Conservation (phyloP, 2,113 vertebrate species). For the Falco punctatus region DNA sequence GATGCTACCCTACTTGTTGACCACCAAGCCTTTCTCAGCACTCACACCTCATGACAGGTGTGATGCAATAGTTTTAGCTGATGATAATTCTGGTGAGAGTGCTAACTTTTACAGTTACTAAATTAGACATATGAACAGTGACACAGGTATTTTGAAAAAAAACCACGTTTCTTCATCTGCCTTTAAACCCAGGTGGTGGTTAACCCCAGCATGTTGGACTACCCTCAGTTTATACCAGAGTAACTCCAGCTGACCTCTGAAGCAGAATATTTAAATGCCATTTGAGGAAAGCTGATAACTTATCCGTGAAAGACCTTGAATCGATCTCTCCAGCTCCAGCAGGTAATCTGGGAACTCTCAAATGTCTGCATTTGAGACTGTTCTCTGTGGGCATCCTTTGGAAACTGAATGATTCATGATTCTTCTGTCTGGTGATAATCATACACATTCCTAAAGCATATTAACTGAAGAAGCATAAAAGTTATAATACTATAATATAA, state of each 20-base stretch:
- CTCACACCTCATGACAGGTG: neutral
- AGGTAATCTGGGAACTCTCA: neutral
- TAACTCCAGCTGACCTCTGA: neutral
- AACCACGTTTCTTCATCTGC: neutral
- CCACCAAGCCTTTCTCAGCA: neutral
- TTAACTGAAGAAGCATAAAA: neutral
- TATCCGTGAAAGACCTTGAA: neutral
- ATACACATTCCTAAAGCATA: neutral
- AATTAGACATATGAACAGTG: neutral
- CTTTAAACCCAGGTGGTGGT: neutral
- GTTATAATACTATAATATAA: neutral
- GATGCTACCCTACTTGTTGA: neutral
- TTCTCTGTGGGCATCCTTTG: neutral
- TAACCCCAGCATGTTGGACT: neutral
- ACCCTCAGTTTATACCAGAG: neutral
- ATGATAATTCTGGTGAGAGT: neutral
- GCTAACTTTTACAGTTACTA: neutral
- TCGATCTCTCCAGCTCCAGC: neutral
- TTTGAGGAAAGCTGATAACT: neutral
- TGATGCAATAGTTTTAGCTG: neutral
- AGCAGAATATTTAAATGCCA: neutral
- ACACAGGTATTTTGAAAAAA: neutral
- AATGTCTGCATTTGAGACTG: neutral
- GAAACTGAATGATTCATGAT: neutral
- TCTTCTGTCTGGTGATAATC: neutral